Percentiles rank a stretch among this genome's conserved stretches.
These are phyloP conservation scores for Venturia canescens DNA, from an alignment of 1,140 invertebrate genomes.

Conservation along the genomic window DNA sequence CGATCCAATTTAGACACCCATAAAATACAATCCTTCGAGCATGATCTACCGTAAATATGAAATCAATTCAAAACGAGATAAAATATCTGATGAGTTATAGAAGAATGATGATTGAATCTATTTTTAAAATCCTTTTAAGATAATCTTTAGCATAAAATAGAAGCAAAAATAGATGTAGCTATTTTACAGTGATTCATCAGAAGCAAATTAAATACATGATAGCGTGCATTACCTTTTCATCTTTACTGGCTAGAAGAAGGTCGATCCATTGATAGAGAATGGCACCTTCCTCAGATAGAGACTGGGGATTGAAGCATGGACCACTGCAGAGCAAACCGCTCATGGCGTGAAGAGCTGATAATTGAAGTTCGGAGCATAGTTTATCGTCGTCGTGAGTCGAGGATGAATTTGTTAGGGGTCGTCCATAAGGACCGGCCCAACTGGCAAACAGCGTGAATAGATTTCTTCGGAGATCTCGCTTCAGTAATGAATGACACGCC, in stretches of 20 bases:
- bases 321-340: slow-evolving; percentile 96
- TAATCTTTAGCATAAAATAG: not conserved
- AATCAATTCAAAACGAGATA: no score
- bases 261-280: slow-evolving; percentile 95
- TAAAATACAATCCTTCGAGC: no score
- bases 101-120: not conserved
- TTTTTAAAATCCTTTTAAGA: slow-evolving; percentile 1
- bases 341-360: slow-evolving; percentile 91
- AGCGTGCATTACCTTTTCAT: slow-evolving; percentile 86
- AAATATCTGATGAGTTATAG: no score
- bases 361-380: slow-evolving; percentile 81
- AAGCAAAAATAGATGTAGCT: not conserved
- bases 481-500: slow-evolving; percentile 89
- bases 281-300: slow-evolving; percentile 92
- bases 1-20: no score
- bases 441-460: slow-evolving; percentile 94
- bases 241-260: slow-evolving; percentile 90
- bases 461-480: slow-evolving; percentile 90
- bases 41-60: no score
- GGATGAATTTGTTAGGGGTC: slow-evolving; percentile 74
- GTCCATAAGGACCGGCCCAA: slow-evolving; percentile 93
- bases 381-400: slow-evolving; percentile 69
- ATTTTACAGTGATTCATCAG: not conserved
- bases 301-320: slow-evolving; percentile 91
- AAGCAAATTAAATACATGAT: not conserved